Base-by-base conservation (phyloP, 2,888 invertebrate species). In the Sarcophaga carnaria region DNA sequence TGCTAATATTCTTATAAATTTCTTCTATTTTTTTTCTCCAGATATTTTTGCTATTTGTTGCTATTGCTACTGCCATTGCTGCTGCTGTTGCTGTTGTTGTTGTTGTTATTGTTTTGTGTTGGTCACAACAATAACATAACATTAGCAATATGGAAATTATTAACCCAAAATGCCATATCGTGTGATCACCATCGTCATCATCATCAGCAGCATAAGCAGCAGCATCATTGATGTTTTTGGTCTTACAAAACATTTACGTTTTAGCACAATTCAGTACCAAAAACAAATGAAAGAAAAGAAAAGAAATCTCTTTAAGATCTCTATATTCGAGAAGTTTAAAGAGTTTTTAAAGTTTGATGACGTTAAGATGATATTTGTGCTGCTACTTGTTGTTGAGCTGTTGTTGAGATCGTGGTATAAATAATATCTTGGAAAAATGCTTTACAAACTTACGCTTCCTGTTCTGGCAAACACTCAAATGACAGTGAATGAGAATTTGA, bases 61-160 rank as follows among this genome's bases (percentile, higher is more conserved):
- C 69, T 47, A 27, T 20, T 47, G 47, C 80, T 70, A 64, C 27
- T 76, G n/a, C 45, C 54, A 12, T 49, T 17, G n/a, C 62, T 20
- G 77, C 49, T 60, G 69, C 37, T 1, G 37, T 1, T 37, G 27
- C 3, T 25, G 3, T 4, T 71, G 27, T 10, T 80, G 37, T 1
- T 37, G 27, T 0, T 25, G 3, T 4, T 71, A 20, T 10, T 80
- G 82, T 47, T 62, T 72, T 70, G 37, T 74, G 63, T 85, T 85
- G 76, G 80, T 85, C 84, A 80, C 80, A 85, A 83, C 81, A 81
- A 54, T 85, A 88, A 88, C 88, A 88, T 85, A 88, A 84, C 88
- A 83, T 87, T 87, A 87, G 87, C 87, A 87, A 86, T 89, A 92
- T 92, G 92, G 92, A 92, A 92, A 92, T 90, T 92, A 92, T 92